Base-by-base conservation (phyloP, 1,140 invertebrate species). In the Hestina assimilis region DNA sequence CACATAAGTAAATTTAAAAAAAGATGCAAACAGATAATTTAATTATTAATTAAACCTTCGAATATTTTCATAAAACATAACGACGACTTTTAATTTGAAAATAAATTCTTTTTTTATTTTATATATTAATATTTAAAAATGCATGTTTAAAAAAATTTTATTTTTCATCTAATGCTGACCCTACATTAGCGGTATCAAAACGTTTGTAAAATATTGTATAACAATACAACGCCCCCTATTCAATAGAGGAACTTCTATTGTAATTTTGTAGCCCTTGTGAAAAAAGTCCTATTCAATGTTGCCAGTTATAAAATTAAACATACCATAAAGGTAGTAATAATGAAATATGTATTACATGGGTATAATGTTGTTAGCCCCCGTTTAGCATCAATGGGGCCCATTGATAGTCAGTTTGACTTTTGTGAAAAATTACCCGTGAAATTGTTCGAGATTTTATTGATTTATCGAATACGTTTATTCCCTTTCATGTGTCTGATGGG, bases 341-440 rank as follows among this genome's bases (percentile, higher is more conserved):
- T 88, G 77, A 85, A 85, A 86, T 88, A 88, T 88, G 82, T 88
- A 88, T 87, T 83, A 88, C 85, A 88, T 70, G 80, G 78, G 72
- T 83, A 88, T 85, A 83, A 86, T 85, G 85, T 88, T 88, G 85
- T 88, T 85, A 88, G 78, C 74, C 74, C 70, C 79, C 71, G 73
- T 80, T 79, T 74, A 72, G 53, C 53, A 72, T 84, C 72, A 79
- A 83, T 77, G 66, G n/a, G 76, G 24, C 60, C 66, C 69, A 79
- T 78, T 75, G 72, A 80, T 76, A 59, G 65, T 67, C 60, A 79
- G 66, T 88, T 84, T 86, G 85, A 88, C 83, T 86, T 76, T 87
- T 85, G 74, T 81, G 55, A 62, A 59, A 75, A 74, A 81, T 82
- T 83, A 75, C 69, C 64, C 75, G 72, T 87, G 75, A 85, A 86